These are phyloP conservation scores for Artemisiospiza belli DNA, from an alignment of 2,113 vertebrate genomes.

Conservation along the genomic window DNA sequence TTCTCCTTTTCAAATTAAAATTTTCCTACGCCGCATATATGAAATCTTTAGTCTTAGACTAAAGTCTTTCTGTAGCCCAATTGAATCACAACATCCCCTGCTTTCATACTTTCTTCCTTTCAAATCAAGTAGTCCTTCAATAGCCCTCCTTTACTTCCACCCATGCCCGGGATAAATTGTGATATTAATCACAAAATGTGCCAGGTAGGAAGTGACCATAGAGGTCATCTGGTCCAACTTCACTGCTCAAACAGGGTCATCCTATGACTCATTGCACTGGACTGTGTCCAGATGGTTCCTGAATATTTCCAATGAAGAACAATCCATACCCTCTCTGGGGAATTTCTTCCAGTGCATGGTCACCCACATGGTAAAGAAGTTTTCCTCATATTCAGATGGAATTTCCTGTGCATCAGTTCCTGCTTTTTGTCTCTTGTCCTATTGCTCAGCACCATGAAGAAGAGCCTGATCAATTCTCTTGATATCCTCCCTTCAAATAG, in stretches of 20 bases:
- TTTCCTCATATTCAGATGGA: not conserved
- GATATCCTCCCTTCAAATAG: not conserved
- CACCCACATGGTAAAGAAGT: not conserved
- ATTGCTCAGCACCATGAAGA: not conserved
- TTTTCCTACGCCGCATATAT: not conserved
- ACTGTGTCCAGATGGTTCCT: not conserved
- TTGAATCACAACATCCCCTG: not conserved
- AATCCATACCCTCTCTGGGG: not conserved
- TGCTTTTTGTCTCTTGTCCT: not conserved
- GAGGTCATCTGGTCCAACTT: not conserved
- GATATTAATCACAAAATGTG: not conserved
- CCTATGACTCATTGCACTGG: not conserved
- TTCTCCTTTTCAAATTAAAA: not conserved
- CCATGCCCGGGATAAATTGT: rapidly evolving
- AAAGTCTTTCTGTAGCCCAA: not conserved
- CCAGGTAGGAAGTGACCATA: not conserved
- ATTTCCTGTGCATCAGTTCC: not conserved
- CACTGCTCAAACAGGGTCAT: not conserved
- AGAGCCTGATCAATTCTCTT: not conserved
- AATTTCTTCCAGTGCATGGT: not conserved
- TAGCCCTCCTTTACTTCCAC: not conserved
- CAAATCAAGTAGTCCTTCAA: not conserved
- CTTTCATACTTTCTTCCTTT: not conserved
- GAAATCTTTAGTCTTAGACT: not conserved
- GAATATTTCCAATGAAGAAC: not conserved